These are phyloP conservation scores for Platerodrilus igneus DNA, from an alignment of 2,888 invertebrate genomes.

Conservation along the genomic window DNA sequence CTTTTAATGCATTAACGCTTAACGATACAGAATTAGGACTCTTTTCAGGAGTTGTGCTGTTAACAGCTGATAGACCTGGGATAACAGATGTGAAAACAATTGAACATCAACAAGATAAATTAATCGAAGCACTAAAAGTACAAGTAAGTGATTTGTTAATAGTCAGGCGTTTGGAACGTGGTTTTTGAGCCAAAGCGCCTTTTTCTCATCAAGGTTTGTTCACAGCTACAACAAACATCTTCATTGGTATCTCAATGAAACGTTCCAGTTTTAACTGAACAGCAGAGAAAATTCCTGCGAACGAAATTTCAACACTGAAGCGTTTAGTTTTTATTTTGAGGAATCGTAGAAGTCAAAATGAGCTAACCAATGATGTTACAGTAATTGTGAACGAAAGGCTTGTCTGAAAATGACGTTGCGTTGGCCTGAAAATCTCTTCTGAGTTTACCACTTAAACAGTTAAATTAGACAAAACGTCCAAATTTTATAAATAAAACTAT, in stretches of 20 bases:
- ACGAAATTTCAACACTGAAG: too few relatives aligned
- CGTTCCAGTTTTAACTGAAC: not conserved
- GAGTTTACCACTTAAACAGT: too few relatives aligned
- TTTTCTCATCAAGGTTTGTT: not conserved
- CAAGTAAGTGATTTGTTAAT: constrained; percentile 64
- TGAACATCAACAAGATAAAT: constrained; percentile 72
- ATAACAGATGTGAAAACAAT: constrained; percentile 76
- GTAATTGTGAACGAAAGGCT: too few relatives aligned
- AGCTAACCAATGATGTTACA: too few relatives aligned
- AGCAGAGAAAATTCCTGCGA: not conserved
- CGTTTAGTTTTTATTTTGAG: too few relatives aligned
- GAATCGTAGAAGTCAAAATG: too few relatives aligned
- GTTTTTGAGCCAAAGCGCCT: not conserved
- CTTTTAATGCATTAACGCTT: constrained; percentile 68
- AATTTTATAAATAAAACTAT: too few relatives aligned
- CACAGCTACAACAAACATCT: not conserved
- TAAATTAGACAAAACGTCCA: too few relatives aligned
- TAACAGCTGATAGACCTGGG: constrained; percentile 75
- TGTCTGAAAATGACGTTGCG: too few relatives aligned
- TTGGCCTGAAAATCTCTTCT: too few relatives aligned
- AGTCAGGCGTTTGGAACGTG: not conserved
- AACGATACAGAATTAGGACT: constrained; percentile 88
- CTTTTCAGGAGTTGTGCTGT: constrained; percentile 79
- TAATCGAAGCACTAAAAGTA: constrained; percentile 82
- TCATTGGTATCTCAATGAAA: not conserved